Evolutionary conservation across 2,888 invertebrate species (phyloP), one percentile per base, ranked within the genome.

Genomic region (Phaedon cochleariae): DNA sequence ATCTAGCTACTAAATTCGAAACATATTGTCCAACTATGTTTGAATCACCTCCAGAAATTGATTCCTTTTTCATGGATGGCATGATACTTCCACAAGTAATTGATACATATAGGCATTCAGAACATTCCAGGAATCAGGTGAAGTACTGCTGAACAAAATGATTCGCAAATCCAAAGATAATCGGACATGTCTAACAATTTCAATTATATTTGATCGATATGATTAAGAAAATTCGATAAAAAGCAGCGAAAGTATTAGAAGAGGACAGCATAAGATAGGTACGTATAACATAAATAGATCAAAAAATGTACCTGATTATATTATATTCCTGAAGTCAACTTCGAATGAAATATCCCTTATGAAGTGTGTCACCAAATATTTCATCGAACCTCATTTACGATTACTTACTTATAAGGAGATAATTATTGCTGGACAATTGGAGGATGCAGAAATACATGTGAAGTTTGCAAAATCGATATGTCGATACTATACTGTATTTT

Each of bases 211-310:
- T 26, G 26, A 26, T 26, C 26, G 26, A 26, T 26, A 26, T 26
- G 26, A 26, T 26, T 26, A 3, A 26, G 26, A 49, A 6, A 49
- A 21, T 49, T 21, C 21, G 3, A 20, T 49, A 49, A 49, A 49
- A 49, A 49, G 49, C 21, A 49, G 49, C 49, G 22, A 49, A 49
- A 20, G 49, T 49, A n/a, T 49, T n/a, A 21, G 49, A 49, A 20
- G 49, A 21, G 49, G 22, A 49, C 49, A 49, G 21, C 49, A 49
- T 49, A 20, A 49, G 22, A 49, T 49, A 49, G 49, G 20, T 21
- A 20, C 49, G 12, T 21, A 49, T 49, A 9, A 20, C 20, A 49
- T 49, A 4, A 49, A 21, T 49, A 21, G 18, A 7, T n/a, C 4
- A 20, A 21, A 10, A 49, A 49, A 34, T 49, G 49, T 49, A 49